Conservation (phyloP, 2,888 invertebrate species). For the Stegophylla sp. region DNA sequence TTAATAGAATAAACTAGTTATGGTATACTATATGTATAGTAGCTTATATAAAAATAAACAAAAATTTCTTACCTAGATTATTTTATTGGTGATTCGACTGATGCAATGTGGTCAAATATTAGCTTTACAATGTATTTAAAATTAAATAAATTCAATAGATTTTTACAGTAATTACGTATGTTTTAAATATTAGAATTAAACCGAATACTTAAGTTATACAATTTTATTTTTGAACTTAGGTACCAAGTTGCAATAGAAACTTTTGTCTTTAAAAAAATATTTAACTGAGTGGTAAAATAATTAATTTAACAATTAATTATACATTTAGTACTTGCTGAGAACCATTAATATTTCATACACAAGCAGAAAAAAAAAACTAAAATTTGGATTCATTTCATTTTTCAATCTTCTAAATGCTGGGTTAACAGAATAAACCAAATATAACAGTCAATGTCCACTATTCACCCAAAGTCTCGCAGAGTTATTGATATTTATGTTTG, state of each 20-base stretch:
- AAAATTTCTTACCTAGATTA: constrained; percentile 40
- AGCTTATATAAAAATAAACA: neutral
- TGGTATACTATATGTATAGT: neutral
- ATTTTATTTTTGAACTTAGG: neutral
- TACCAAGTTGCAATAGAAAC: constrained; percentile 18
- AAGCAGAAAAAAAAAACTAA: constrained; percentile 16
- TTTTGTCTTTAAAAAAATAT: constrained; percentile 35
- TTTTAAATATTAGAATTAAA: constrained; percentile 6
- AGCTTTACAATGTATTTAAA: constrained; percentile 11
- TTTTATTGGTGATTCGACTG: constrained; percentile 22
- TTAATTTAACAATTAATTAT: constrained; percentile 46
- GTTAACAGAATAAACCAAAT: constrained; percentile 4
- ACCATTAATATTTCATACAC: constrained; percentile 2
- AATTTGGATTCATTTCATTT: constrained; percentile 37
- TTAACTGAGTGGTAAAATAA: constrained; percentile 50
- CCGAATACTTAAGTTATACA: constrained; percentile 5
- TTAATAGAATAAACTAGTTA: neutral
- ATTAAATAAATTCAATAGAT: constrained; percentile 3
- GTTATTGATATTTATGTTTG: neutral
- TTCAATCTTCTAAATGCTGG: neutral
- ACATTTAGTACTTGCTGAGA: constrained; percentile 37
- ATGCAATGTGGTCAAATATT: constrained; percentile 48
- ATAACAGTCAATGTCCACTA: constrained; percentile 16
- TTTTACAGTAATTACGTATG: constrained; percentile 15
- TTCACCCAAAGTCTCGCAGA: constrained; percentile 20